Evolutionary conservation across 2,888 invertebrate genomes (phyloP).

Genomic region (Brassicogethes aeneus): DNA sequence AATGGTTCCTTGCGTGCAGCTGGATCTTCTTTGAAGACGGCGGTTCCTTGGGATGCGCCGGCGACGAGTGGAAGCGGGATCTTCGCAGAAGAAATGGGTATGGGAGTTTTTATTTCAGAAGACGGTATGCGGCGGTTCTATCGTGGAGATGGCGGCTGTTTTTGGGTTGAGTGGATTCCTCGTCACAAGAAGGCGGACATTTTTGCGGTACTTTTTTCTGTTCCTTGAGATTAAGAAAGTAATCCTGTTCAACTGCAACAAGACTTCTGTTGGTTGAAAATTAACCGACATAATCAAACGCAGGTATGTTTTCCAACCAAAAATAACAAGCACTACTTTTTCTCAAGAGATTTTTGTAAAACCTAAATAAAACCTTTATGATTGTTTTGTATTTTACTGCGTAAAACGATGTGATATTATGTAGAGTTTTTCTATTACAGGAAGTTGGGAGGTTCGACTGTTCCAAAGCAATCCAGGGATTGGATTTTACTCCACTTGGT

Average conservation of each 20-base stretch:
- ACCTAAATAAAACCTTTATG: constrained; percentile 9
- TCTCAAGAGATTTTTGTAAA: constrained; percentile 22
- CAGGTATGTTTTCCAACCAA: constrained; percentile 29
- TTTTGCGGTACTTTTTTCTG: neutral
- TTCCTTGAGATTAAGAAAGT: neutral
- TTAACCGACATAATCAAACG: neutral
- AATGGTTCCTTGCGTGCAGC: no score
- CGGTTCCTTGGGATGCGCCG: no score
- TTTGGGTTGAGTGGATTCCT: no score
- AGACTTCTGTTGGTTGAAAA: neutral
- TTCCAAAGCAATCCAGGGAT: no score
- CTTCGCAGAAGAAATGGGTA: no score
- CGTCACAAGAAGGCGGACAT: no score
- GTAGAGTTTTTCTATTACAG: constrained; percentile 40
- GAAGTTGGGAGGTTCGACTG: constrained; percentile 26
- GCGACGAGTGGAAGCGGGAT: no score
- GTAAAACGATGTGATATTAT: constrained; percentile 36
- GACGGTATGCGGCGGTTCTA: constrained; percentile 26
- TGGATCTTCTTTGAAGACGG: no score
- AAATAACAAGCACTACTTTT: constrained; percentile 14
- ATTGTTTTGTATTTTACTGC: constrained; percentile 18
- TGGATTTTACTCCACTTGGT: constrained; percentile 29
- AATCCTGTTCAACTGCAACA: no score
- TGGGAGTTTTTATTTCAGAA: no score
- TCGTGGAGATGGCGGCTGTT: constrained; percentile 15